Percentiles rank a stretch among this genome's conserved stretches.
Evolutionary conservation across 2,797 vertebrate species (phyloP).

Genomic region (Arctocebus calabarensis): DNA sequence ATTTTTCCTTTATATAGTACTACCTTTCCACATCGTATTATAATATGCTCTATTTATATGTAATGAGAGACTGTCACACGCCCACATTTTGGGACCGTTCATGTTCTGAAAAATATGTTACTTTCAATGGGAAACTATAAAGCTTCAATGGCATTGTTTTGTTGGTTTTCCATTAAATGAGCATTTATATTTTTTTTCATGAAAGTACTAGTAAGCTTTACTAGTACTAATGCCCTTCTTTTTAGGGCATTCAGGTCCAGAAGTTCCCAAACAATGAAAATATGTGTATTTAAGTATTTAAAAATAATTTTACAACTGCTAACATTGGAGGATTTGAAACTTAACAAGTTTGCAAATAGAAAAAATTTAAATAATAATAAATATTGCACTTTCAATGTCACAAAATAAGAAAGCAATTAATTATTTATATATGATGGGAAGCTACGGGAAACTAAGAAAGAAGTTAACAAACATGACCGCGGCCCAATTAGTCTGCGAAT

Average conservation of each 20-base stretch:
- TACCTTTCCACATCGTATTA: not conserved
- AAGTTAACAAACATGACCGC: not conserved
- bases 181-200: not conserved
- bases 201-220: not conserved
- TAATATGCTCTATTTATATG: not conserved
- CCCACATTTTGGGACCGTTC: not conserved
- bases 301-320: not conserved
- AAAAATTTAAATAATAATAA: not conserved
- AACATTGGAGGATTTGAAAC: not conserved
- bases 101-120: not conserved
- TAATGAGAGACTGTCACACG: not conserved
- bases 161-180: not conserved
- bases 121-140: not conserved
- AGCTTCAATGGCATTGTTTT: not conserved
- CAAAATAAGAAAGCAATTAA: not conserved
- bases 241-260: not conserved
- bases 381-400: not conserved
- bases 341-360: not conserved
- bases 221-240: not conserved
- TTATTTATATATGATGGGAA: not conserved
- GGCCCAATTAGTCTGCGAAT: not conserved
- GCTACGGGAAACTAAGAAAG: not conserved
- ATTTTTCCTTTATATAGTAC: not conserved
- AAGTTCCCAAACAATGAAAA: not conserved
- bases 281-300: no score